Evolutionary conservation across 2,113 vertebrate species (phyloP).

Genomic region (Podocnemis expansa): DNA sequence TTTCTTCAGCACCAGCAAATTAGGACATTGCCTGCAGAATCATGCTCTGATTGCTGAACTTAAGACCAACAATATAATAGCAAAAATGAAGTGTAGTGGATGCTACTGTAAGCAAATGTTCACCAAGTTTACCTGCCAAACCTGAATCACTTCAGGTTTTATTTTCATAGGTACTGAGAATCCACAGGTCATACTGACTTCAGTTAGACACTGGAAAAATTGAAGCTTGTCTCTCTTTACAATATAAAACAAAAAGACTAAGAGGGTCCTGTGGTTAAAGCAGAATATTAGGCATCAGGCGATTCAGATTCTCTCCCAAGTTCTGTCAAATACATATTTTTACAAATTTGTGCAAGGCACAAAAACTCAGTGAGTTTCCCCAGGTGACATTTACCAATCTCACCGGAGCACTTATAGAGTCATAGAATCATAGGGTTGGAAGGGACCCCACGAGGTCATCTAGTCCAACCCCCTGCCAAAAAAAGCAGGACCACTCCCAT

Average conservation of each 20-base stretch:
- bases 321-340: background rate
- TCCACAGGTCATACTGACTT: background rate
- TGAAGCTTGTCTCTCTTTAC: background rate
- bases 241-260: background rate
- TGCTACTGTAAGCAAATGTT: background rate
- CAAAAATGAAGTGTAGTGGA: background rate
- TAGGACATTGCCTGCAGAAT: background rate
- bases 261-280: background rate
- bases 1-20: conserved; percentile 31
- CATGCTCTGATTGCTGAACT: conserved; percentile 18
- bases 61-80: conserved; percentile 27
- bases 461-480: too few relatives aligned
- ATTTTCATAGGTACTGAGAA: background rate
- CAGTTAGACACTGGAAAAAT: background rate
- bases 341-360: background rate
- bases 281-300: background rate
- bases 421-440: too few relatives aligned
- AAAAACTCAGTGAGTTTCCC: background rate
- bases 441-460: too few relatives aligned
- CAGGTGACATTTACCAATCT: background rate
- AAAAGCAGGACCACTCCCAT: too few relatives aligned
- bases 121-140: background rate
- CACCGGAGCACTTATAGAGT: conserved; percentile 44
- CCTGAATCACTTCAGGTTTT: background rate
- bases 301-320: background rate